Conservation (phyloP, 1,140 invertebrate species). For the Drosophila pallidifrons region DNA sequence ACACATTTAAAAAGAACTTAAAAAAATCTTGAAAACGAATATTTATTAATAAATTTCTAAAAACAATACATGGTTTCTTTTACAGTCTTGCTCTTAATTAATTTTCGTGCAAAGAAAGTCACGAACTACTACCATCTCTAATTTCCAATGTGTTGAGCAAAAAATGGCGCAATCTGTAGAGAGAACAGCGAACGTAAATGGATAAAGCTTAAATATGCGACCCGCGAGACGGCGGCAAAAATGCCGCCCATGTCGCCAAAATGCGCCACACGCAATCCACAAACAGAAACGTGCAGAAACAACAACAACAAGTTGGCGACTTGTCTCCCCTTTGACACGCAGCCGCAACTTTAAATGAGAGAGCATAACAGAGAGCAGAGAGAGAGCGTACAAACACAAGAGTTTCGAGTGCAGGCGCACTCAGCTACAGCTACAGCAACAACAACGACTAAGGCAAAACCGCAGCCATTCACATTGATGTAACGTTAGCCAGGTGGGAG, state of each 20-base stretch:
- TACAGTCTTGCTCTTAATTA: not conserved
- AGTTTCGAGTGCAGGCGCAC: conserved; percentile 39
- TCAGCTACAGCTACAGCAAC: conserved; percentile 22
- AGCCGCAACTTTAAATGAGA: conserved; percentile 28
- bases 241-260: conserved; percentile 80
- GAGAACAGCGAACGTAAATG: conserved; percentile 61
- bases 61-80: not conserved
- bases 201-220: conserved; percentile 75
- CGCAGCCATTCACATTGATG: conserved; percentile 64
- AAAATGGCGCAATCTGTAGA: conserved; percentile 74
- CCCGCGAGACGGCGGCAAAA: conserved; percentile 62
- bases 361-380: conserved; percentile 32
- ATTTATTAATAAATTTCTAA: not conserved
- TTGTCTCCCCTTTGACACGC: conserved; percentile 41
- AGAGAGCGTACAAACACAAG: conserved; percentile 4
- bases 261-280: conserved; percentile 70
- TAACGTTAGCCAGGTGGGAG: conserved; percentile 71
- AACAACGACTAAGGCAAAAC: conserved; percentile 17
- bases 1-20: not conserved
- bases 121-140: conserved; percentile 30
- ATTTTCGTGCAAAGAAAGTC: conserved; percentile 1
- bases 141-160: conserved; percentile 39
- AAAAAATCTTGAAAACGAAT: not conserved
- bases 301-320: conserved; percentile 37
- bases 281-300: conserved; percentile 47